A percentile compares a stretch with the other conserved stretches of the same genome.
Evolutionary conservation across 2,888 invertebrate species (phyloP).

Genomic region (Aphidoletes aphidimyza): DNA sequence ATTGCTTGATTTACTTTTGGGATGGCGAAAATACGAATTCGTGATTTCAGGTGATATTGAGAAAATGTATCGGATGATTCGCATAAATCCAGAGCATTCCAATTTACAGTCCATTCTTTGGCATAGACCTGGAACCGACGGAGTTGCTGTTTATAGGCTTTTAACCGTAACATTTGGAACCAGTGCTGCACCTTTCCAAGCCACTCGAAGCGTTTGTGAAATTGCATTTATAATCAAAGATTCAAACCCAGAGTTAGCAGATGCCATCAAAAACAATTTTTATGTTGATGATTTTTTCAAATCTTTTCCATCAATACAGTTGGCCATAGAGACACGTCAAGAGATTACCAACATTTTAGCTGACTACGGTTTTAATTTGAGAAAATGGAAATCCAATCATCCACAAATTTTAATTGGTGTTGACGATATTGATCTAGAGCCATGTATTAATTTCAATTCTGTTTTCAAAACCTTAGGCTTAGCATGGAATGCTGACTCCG

Average conservation of each 20-base stretch:
- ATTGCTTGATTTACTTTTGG: background rate
- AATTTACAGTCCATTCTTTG: background rate
- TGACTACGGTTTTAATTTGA: background rate
- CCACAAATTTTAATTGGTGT: conserved; percentile 22
- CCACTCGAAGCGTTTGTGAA: background rate
- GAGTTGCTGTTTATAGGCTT: background rate
- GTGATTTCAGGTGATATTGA: conserved; percentile 55
- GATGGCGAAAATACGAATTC: background rate
- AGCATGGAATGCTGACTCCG: conserved; percentile 55
- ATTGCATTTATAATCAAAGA: background rate
- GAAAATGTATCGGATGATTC: conserved; percentile 57
- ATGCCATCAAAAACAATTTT: background rate
- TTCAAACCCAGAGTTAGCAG: background rate
- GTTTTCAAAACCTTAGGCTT: conserved; percentile 56
- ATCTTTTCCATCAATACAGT: too few relatives aligned
- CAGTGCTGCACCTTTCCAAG: conserved; percentile 30
- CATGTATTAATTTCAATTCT: background rate
- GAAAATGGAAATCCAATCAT: background rate
- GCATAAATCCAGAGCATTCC: background rate
- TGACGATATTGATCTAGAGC: conserved; percentile 37
- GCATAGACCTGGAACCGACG: background rate
- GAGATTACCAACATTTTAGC: background rate
- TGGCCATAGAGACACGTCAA: background rate
- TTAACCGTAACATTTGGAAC: conserved; percentile 55
- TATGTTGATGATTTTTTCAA: background rate